A percentile compares a stretch with the other conserved stretches of the same genome.
These are phyloP conservation scores for Pangasius krempfi DNA, from an alignment of 2,797 vertebrate genomes.

Conservation along the genomic window DNA sequence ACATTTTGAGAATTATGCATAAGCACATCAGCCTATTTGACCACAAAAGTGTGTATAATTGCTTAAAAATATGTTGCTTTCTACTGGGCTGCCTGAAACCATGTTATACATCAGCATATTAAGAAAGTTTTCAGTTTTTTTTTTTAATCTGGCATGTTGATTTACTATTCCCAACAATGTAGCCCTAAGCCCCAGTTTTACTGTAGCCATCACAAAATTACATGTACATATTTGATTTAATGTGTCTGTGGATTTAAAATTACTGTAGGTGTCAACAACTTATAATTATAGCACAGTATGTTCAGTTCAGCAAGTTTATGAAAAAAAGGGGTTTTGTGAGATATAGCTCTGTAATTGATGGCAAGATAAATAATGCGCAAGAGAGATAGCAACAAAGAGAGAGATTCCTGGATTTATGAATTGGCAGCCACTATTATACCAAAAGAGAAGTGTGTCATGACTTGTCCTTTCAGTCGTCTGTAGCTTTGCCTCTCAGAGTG, in stretches of 20 bases:
- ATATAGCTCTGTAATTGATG: slow-evolving; percentile 61
- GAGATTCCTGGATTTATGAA: slow-evolving; percentile 14
- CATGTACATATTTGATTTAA: slow-evolving; percentile 57
- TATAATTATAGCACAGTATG: slow-evolving; percentile 45
- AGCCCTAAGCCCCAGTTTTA: slow-evolving; percentile 31
- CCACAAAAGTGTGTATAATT: background rate
- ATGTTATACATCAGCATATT: slow-evolving; percentile 16
- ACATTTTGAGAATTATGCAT: background rate
- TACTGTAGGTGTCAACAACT: slow-evolving; percentile 52
- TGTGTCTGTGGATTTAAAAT: slow-evolving; percentile 58
- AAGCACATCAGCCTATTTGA: background rate
- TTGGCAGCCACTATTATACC: background rate
- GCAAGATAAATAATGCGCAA: slow-evolving; percentile 43
- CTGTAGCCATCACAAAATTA: slow-evolving; percentile 51
- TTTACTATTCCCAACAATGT: slow-evolving; percentile 29
- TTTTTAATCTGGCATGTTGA: background rate
- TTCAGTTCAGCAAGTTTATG: slow-evolving; percentile 51
- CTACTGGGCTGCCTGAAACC: slow-evolving; percentile 11
- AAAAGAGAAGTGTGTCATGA: slow-evolving; percentile 33
- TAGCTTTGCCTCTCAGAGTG: background rate
- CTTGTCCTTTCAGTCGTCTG: slow-evolving; percentile 26
- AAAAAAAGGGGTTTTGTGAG: slow-evolving; percentile 56
- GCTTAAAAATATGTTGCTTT: background rate
- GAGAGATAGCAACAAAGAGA: slow-evolving; percentile 16
- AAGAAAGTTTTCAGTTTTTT: slow-evolving; percentile 14